Evolutionary conservation across 2,888 invertebrate genomes (phyloP).

Genomic region (Acrocyrtus sp.): DNA sequence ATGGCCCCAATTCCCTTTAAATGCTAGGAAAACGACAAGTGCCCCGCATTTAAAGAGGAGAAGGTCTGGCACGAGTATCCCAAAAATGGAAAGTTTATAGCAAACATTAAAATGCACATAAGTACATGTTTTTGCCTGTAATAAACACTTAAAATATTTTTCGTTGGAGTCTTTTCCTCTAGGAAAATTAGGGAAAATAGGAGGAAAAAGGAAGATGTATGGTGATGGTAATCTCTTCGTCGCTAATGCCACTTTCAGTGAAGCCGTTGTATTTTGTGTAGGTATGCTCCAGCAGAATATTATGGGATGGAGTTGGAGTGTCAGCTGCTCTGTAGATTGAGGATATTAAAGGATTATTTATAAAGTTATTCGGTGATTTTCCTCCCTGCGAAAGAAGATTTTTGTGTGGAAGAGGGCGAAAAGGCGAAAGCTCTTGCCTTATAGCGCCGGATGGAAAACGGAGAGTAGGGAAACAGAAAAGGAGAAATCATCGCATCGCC

Average conservation of each 20-base stretch:
- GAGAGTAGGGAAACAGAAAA: too few relatives aligned
- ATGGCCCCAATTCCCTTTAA: neutral
- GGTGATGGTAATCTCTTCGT: slow-evolving; percentile 4
- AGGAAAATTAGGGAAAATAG: too few relatives aligned
- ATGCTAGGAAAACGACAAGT: neutral
- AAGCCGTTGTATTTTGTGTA: too few relatives aligned
- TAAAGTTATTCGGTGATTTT: neutral
- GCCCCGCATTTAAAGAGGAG: neutral
- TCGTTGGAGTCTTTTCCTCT: too few relatives aligned
- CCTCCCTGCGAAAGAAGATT: neutral
- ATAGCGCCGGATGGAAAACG: too few relatives aligned
- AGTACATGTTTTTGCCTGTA: too few relatives aligned
- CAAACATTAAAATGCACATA: neutral
- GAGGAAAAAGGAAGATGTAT: neutral
- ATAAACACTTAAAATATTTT: too few relatives aligned
- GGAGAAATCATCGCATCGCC: slow-evolving; percentile 20
- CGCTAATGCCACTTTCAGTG: neutral
- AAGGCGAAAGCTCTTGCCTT: too few relatives aligned
- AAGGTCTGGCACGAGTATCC: slow-evolving; percentile 7
- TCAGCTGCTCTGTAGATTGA: neutral
- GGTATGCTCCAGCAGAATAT: too few relatives aligned
- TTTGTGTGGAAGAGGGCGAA: too few relatives aligned
- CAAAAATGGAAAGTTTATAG: slow-evolving; percentile 13
- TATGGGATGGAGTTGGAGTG: neutral
- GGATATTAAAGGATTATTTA: neutral